These are phyloP conservation scores for Amphibalanus amphitrite DNA, from an alignment of 1,140 invertebrate genomes.

Conservation along the genomic window DNA sequence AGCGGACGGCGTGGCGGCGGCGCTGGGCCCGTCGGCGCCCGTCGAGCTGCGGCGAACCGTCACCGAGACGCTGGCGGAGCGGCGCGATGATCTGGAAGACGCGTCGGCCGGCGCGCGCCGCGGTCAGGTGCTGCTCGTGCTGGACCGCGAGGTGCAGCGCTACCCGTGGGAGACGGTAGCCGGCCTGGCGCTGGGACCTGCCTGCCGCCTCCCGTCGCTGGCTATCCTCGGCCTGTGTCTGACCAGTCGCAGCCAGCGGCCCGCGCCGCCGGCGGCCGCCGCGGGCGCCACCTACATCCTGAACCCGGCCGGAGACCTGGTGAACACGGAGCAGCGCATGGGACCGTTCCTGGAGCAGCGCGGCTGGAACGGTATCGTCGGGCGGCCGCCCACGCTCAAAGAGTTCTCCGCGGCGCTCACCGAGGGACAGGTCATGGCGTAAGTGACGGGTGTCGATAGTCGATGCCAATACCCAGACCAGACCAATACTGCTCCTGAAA, in stretches of 20 bases:
- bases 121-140: background rate
- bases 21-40: background rate
- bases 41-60: background rate
- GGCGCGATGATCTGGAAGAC: constrained; percentile 8
- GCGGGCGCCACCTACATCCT: background rate
- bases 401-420: background rate
- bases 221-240: background rate
- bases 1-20: background rate
- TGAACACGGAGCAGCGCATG: background rate
- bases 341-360: background rate
- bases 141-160: background rate
- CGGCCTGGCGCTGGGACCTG: background rate
- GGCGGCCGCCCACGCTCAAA: background rate
- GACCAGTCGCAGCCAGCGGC: background rate
- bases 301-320: background rate
- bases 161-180: constrained; percentile 2
- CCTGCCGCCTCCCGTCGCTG: background rate
- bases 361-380: background rate
- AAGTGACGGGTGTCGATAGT: background rate
- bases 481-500: too few species aligned
- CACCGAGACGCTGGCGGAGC: background rate
- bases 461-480: too few species aligned
- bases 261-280: background rate
- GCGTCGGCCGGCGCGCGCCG: background rate
- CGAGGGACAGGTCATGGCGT: background rate